Base-by-base conservation (phyloP, 2,797 vertebrate species). In the Lacerta viridis region DNA sequence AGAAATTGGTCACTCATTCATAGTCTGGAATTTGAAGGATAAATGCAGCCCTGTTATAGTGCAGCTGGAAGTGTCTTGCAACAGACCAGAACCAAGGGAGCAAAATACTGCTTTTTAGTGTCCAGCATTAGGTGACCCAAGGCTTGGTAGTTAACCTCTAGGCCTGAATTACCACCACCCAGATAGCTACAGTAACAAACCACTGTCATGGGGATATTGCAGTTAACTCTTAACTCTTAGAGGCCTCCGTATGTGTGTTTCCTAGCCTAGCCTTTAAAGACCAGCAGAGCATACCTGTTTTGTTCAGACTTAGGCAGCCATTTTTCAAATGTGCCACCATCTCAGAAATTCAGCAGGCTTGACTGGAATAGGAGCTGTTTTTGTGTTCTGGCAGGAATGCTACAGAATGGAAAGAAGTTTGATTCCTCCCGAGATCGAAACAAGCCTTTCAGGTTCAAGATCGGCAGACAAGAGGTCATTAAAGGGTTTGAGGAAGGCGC, bases 401-500 rank as follows among this genome's bases (percentile, higher is more conserved):
- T 99, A 90, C 99, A 99, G 96, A 99, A 99, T 2, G 99, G 99
- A 86, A 99, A 99, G 96, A 99, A 99, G 96, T 99, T 99, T 78
- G 99, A 99, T 96, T 99, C 99, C 11, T 99, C 99, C 87, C 97
- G 99, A 97, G 99, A 99, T 97, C 97, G 99, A 98, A 99, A 99
- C 97, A 99, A 99, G 93, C 98, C 99, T 88, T 99, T 99, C 95
- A 98, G 98, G 94, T 99, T 99, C 97, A 98, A 98, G 96, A 98
- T 99, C 25, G 99, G 99, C 93, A 97, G 97, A 74, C 97, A 97
- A 93, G 99, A 99, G 97, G 99, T 99, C 93, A 99, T 99, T 94
- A 99, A 99, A 94, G 99, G 99, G 91, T 99, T 99, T 97, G 99
- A 99, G 94, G 99, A 99, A 95, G 99, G 99, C 72, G 97, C 99